phyloP scores from a whole-genome alignment of 1,140 invertebrate genomes.

The Augochlora pura region DNA sequence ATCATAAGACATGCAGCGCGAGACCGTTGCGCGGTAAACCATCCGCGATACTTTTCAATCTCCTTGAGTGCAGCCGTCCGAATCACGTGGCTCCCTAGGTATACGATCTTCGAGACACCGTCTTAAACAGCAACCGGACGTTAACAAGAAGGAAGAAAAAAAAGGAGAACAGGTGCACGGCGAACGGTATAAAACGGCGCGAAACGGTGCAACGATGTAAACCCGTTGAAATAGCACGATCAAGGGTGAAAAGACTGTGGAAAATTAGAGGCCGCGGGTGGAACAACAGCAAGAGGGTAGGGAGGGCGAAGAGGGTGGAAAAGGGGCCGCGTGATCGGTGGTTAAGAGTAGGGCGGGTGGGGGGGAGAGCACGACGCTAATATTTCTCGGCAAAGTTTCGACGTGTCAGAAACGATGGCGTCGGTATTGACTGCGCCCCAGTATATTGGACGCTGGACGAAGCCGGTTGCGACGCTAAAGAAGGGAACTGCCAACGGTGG shows the following conservation, averaged over 20 bases:
- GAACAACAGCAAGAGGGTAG: too few relatives aligned
- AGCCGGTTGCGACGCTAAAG: neutral
- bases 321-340: neutral
- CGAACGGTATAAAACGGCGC: too few relatives aligned
- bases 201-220: neutral
- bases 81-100: conserved; percentile 5
- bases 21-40: conserved; percentile 26
- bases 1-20: too few relatives aligned
- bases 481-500: neutral
- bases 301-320: too few relatives aligned
- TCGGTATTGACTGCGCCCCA: conserved; percentile 42
- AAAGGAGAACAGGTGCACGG: too few relatives aligned
- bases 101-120: neutral
- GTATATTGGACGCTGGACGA: conserved; percentile 39
- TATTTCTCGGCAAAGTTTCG: conserved; percentile 37
- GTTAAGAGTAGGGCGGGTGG: neutral
- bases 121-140: too few relatives aligned
- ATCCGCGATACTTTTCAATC: conserved; percentile 50
- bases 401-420: conserved; percentile 40
- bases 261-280: neutral
- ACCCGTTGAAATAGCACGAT: too few relatives aligned
- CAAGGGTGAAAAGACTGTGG: too few relatives aligned
- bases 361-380: neutral
- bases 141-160: too few relatives aligned
- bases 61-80: conserved; percentile 44